phyloP scores from a whole-genome alignment of 2,797 vertebrate species.

The Loris lydekkerianus region DNA sequence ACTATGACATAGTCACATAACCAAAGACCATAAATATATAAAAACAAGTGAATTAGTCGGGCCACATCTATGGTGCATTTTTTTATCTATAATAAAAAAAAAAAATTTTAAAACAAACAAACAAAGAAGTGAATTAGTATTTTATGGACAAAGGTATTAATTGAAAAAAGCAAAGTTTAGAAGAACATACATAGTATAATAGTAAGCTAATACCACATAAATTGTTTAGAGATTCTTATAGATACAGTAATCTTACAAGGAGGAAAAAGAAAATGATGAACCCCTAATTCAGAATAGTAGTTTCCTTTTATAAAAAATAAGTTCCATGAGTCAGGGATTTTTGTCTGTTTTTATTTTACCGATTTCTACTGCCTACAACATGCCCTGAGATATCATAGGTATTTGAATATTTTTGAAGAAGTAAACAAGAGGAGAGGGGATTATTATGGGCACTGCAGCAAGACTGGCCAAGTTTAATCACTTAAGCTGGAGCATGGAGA shows the following conservation, averaged over 20 bases:
- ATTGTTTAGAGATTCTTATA: neutral
- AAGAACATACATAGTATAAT: neutral
- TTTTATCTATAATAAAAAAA: no score
- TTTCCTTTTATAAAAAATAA: neutral
- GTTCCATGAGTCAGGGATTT: neutral
- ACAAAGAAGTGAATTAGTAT: constrained; percentile 1
- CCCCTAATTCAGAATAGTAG: neutral
- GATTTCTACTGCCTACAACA: neutral
- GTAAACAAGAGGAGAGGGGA: neutral
- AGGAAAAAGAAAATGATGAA: neutral
- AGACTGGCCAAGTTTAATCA: neutral
- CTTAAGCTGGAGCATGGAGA: neutral
- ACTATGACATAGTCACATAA: neutral
- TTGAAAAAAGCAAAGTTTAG: constrained; percentile 14
- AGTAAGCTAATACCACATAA: neutral
- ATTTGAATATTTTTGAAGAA: neutral
- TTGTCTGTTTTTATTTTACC: neutral
- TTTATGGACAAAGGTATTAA: constrained; percentile 13
- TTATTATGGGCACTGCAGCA: neutral
- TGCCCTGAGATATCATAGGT: neutral
- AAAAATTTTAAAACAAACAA: no score
- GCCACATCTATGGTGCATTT: no score
- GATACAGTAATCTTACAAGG: neutral
- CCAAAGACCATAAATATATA: neutral
- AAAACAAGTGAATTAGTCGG: neutral